A percentile compares a stretch with the other conserved stretches of the same genome.
Evolutionary conservation across 2,888 invertebrate species (phyloP).

Genomic region (Thyatira batis): DNA sequence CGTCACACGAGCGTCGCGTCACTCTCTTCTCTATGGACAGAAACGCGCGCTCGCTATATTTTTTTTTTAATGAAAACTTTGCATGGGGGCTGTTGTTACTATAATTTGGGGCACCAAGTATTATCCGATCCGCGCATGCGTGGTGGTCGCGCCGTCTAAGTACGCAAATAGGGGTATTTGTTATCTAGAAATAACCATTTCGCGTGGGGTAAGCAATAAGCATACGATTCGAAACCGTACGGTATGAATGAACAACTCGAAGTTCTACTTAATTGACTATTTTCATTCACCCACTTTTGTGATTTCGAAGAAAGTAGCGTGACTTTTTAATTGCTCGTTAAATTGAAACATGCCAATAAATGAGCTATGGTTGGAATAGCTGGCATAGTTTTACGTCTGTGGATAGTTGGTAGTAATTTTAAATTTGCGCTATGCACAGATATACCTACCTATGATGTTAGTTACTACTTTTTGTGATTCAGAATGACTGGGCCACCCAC

Average conservation of each 20-base stretch:
- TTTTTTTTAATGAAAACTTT: conserved; percentile 71
- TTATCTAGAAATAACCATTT: conserved; percentile 59
- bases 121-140: conserved; percentile 77
- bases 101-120: conserved; percentile 77
- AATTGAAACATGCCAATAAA: neutral
- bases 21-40: conserved; percentile 63
- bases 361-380: neutral
- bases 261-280: conserved; percentile 7
- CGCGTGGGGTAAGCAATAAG: conserved; percentile 64
- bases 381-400: too few species aligned
- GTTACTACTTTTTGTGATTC: too few species aligned
- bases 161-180: conserved; percentile 63
- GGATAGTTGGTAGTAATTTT: too few species aligned
- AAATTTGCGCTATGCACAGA: too few species aligned
- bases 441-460: too few species aligned
- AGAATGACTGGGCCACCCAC: too few species aligned
- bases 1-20: conserved; percentile 57
- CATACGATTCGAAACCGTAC: conserved; percentile 36
- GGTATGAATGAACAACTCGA: conserved; percentile 23
- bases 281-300: conserved; percentile 9
- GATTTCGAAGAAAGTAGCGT: conserved; percentile 3
- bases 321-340: neutral
- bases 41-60: conserved; percentile 43
- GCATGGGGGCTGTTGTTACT: conserved; percentile 74
- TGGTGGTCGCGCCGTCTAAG: conserved; percentile 66